Percentiles rank a stretch among this genome's conserved stretches.
Conservation (phyloP, 1,140 invertebrate genomes). For the Eueides isabella region DNA sequence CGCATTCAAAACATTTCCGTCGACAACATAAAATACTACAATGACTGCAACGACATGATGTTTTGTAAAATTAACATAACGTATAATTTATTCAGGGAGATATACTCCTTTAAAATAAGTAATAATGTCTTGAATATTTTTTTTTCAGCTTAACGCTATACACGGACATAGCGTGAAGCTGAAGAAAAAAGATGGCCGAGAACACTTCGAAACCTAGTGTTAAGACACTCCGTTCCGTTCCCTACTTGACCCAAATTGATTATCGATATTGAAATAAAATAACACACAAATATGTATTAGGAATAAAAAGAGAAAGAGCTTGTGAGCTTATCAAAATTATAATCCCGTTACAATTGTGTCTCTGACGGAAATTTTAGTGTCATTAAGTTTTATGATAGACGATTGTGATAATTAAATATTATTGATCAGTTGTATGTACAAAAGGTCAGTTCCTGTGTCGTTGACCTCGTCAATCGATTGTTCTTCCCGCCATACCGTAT, state of each 20-base stretch:
- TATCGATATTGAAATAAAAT: not conserved
- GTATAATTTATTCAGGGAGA: not conserved
- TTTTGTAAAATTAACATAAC: not conserved
- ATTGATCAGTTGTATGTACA: constrained; percentile 74
- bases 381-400: constrained; percentile 9
- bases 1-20: constrained; percentile 44
- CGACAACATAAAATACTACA: constrained; percentile 38
- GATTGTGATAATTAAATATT: constrained; percentile 43
- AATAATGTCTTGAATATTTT: not conserved
- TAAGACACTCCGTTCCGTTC: too few relatives aligned
- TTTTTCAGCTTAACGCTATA: too few relatives aligned
- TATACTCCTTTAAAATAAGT: not conserved
- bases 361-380: constrained; percentile 12
- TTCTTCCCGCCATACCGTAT: constrained; percentile 64
- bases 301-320: too few relatives aligned
- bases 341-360: constrained; percentile 8
- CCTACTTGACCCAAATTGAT: too few relatives aligned
- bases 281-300: not conserved
- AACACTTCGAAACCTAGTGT: too few relatives aligned
- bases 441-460: constrained; percentile 77
- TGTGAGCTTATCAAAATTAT: too few relatives aligned
- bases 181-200: too few relatives aligned
- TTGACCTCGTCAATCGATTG: constrained; percentile 77
- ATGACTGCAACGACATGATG: constrained; percentile 22
- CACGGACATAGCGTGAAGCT: too few relatives aligned